These are phyloP conservation scores for Phengaris alcon DNA, from an alignment of 2,888 invertebrate species.

Conservation along the genomic window DNA sequence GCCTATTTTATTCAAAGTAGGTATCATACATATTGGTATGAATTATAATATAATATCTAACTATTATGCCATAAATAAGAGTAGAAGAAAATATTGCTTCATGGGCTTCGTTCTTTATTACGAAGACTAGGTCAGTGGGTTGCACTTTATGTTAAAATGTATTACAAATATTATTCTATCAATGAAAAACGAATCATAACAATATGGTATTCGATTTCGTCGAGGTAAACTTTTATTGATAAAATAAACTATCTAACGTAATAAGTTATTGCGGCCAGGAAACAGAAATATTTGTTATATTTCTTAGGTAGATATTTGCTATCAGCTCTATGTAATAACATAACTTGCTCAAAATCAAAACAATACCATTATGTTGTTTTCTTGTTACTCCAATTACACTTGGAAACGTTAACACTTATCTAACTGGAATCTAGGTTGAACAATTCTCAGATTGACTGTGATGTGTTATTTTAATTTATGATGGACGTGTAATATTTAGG, in stretches of 20 bases:
- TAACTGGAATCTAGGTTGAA: slow-evolving; percentile 25
- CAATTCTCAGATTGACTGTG: slow-evolving; percentile 19
- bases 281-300: not conserved
- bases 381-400: slow-evolving; percentile 16
- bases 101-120: not conserved
- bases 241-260: slow-evolving; percentile 4
- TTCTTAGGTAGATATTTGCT: not conserved
- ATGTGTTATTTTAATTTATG: slow-evolving; percentile 44
- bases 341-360: not conserved
- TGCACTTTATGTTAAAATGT: slow-evolving; percentile 1
- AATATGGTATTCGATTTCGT: slow-evolving; percentile 1
- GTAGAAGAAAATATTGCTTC: not conserved
- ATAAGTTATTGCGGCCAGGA: not conserved
- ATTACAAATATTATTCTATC: not conserved
- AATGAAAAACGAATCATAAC: slow-evolving; percentile 11
- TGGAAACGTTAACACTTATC: slow-evolving; percentile 21
- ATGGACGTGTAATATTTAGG: slow-evolving; percentile 53
- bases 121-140: slow-evolving; percentile 1
- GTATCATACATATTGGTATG: not conserved
- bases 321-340: not conserved
- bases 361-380: slow-evolving; percentile 18
- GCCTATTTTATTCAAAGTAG: too few species aligned
- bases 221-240: not conserved
- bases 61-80: not conserved
- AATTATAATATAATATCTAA: not conserved